These are phyloP conservation scores for Vulpes lagopus DNA, from an alignment of 2,113 vertebrate species.

Conservation along the genomic window DNA sequence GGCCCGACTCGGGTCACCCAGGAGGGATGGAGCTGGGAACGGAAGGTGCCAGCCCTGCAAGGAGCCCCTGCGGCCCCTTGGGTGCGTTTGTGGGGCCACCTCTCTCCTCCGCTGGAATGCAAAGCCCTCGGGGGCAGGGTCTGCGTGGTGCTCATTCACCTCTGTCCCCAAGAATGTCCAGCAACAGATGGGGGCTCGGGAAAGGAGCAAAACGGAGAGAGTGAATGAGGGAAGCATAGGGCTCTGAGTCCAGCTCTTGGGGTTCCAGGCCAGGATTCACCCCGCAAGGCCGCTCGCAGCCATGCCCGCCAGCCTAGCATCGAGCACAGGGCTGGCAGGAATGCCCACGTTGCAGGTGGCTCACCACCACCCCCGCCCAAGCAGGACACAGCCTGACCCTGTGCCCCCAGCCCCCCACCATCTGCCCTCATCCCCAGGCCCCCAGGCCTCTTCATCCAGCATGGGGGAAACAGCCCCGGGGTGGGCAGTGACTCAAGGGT, in stretches of 20 bases:
- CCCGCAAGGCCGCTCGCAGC: fast-evolving
- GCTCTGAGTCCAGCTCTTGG: neutral
- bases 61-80: neutral
- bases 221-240: fast-evolving
- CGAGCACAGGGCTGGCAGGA: neutral
- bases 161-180: neutral
- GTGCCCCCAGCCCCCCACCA: neutral
- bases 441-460: neutral
- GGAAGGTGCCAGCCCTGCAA: fast-evolving
- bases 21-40: neutral
- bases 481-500: neutral
- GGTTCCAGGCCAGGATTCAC: neutral
- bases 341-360: fast-evolving
- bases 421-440: neutral
- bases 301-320: too few relatives aligned
- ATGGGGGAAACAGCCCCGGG: neutral
- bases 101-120: neutral
- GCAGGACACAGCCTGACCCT: neutral
- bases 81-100: too few relatives aligned
- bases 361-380: too few relatives aligned
- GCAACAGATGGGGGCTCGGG: neutral
- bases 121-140: neutral
- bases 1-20: neutral
- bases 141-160: fast-evolving
- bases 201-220: neutral